These are phyloP conservation scores for Sinocyclocheilus rhinocerous DNA, from an alignment of 2,113 vertebrate species.

Conservation along the genomic window DNA sequence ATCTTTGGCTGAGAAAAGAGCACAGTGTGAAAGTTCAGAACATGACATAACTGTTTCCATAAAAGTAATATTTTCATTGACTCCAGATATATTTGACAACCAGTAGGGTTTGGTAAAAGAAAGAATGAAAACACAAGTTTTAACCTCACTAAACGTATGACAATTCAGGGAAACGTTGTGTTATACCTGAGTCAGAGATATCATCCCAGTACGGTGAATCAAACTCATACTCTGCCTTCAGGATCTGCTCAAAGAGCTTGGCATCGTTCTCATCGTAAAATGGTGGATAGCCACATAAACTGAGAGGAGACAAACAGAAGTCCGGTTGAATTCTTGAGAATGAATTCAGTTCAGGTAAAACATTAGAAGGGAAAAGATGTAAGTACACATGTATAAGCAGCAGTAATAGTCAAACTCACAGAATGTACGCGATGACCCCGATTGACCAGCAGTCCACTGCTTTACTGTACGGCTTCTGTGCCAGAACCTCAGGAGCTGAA, in stretches of 20 bases:
- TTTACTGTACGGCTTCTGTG: conserved; percentile 98
- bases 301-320: conserved; percentile 60
- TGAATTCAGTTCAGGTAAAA: neutral
- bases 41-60: neutral
- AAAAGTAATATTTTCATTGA: neutral
- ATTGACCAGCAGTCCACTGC: conserved; percentile 99
- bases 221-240: conserved; percentile 95
- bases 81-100: neutral
- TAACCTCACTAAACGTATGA: neutral
- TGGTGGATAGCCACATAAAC: conserved; percentile 95
- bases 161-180: neutral
- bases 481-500: conserved; percentile 93
- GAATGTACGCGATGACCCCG: conserved; percentile 95
- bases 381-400: neutral
- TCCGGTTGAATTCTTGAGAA: conserved; percentile 1
- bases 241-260: conserved; percentile 97
- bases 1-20: conserved; percentile 85
- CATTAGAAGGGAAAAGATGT: neutral
- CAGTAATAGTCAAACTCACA: conserved; percentile 76
- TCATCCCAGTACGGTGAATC: conserved; percentile 99
- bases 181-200: conserved; percentile 94
- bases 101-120: neutral
- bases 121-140: neutral
- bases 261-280: conserved; percentile 98
- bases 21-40: conserved; percentile 9